Evolutionary conservation across 2,113 vertebrate species (phyloP).

Genomic region (Pyrgilauda ruficollis): DNA sequence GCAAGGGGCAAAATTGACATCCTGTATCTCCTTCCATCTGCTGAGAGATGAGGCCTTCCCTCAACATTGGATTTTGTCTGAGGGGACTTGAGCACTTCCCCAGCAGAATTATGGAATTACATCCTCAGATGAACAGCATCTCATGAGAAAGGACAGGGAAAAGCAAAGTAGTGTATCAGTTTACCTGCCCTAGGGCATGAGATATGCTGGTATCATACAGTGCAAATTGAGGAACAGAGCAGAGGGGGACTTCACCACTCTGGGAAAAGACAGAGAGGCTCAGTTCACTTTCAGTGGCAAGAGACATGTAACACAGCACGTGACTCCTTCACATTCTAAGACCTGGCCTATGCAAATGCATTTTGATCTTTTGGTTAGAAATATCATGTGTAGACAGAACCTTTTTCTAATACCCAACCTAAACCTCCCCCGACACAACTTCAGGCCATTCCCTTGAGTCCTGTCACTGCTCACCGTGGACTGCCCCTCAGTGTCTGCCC

Average conservation of each 20-base stretch:
- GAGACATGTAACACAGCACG: not conserved
- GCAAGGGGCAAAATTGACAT: not conserved
- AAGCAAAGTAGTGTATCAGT: not conserved
- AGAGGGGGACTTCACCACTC: not conserved
- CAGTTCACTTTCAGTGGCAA: not conserved
- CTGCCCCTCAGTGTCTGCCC: too few species aligned
- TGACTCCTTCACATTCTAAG: not conserved
- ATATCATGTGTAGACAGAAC: not conserved
- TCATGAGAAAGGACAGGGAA: not conserved
- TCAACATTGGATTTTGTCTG: not conserved
- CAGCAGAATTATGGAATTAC: not conserved
- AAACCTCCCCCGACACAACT: not conserved
- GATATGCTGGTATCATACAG: not conserved
- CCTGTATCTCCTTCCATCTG: not conserved
- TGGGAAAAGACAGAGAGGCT: not conserved
- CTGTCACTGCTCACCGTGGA: too few species aligned
- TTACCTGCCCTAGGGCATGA: not conserved
- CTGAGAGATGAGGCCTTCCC: not conserved
- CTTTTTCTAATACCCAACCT: not conserved
- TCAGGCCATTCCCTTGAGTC: not conserved
- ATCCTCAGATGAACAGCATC: not conserved
- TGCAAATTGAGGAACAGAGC: not conserved
- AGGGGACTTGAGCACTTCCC: not conserved
- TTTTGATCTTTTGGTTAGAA: not conserved
- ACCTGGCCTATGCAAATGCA: not conserved